These are phyloP conservation scores for Podarcis lilfordi DNA, from an alignment of 2,797 vertebrate species.

Conservation along the genomic window DNA sequence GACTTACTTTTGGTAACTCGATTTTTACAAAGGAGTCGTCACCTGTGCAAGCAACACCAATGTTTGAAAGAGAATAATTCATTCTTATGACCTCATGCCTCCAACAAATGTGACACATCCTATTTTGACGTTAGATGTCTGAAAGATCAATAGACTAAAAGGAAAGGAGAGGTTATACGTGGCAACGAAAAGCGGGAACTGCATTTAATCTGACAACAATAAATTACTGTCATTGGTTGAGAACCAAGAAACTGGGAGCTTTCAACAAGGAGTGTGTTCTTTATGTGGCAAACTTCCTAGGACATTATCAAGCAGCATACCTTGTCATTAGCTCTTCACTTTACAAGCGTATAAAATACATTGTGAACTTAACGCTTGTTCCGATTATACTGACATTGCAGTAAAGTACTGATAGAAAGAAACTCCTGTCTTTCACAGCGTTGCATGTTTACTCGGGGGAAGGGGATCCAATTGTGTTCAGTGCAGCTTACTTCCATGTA, in stretches of 20 bases:
- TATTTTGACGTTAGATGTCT: slow-evolving; percentile 45
- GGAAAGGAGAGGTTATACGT: slow-evolving; percentile 44
- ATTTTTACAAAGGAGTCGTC: background rate
- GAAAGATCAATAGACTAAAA: slow-evolving; percentile 59
- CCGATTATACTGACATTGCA: background rate
- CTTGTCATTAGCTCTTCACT: slow-evolving; percentile 28
- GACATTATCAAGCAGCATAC: slow-evolving; percentile 29
- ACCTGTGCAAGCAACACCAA: background rate
- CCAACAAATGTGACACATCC: slow-evolving; percentile 46
- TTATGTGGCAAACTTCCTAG: slow-evolving; percentile 26
- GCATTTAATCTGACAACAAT: slow-evolving; percentile 36
- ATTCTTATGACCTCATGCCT: slow-evolving; percentile 32
- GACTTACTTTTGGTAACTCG: background rate
- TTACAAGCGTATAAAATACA: slow-evolving; percentile 31
- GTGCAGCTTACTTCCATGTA: background rate
- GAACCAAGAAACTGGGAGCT: slow-evolving; percentile 30
- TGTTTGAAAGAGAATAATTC: slow-evolving; percentile 39
- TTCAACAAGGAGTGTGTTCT: slow-evolving; percentile 10
- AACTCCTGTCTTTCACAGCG: background rate
- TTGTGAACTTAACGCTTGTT: slow-evolving; percentile 4
- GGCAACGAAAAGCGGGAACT: slow-evolving; percentile 37
- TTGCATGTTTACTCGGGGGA: background rate
- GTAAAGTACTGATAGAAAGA: background rate
- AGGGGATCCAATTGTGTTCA: background rate
- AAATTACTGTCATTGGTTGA: slow-evolving; percentile 43